These are phyloP conservation scores for Zygothrica quintamaculata DNA, from an alignment of 2,888 invertebrate species.

Conservation along the genomic window DNA sequence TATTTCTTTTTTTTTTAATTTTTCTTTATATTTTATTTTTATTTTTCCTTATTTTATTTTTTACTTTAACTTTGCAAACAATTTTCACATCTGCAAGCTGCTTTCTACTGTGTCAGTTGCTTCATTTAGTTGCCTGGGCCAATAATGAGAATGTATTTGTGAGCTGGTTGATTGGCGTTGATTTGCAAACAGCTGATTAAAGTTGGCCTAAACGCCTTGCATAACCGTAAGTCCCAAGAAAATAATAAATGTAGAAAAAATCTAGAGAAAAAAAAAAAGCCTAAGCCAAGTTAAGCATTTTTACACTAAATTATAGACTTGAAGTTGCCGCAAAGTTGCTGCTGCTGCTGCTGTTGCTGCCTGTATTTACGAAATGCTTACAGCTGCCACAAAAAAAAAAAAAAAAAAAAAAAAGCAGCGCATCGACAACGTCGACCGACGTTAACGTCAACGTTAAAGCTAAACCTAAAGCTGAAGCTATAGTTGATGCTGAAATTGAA, in stretches of 20 bases:
- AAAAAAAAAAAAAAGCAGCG: not conserved
- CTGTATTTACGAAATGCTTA: slow-evolving; percentile 40
- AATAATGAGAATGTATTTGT: slow-evolving; percentile 21
- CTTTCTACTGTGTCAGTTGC: slow-evolving; percentile 36
- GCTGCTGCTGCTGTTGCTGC: not conserved
- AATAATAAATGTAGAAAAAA: not conserved
- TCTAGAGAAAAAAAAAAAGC: no score
- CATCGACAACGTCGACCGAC: slow-evolving; percentile 3
- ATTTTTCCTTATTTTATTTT: no score
- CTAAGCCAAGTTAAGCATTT: slow-evolving; percentile 19
- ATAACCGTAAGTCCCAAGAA: slow-evolving; percentile 32
- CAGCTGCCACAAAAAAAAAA: slow-evolving; percentile 28
- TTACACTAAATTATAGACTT: slow-evolving; percentile 43
- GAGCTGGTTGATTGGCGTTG: slow-evolving; percentile 53
- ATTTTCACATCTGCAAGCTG: slow-evolving; percentile 50
- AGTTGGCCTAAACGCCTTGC: slow-evolving; percentile 59
- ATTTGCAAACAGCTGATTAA: slow-evolving; percentile 64
- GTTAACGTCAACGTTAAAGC: not conserved
- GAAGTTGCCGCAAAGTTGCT: not conserved
- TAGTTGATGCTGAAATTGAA: slow-evolving; percentile 13
- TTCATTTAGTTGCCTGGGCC: slow-evolving; percentile 14
- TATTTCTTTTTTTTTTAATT: no score
- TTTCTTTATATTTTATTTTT: no score
- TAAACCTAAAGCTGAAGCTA: not conserved
- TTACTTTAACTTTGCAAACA: slow-evolving; percentile 13